phyloP scores from a whole-genome alignment of 2,888 invertebrate species.

The Thecocarcelia acutangulata region DNA sequence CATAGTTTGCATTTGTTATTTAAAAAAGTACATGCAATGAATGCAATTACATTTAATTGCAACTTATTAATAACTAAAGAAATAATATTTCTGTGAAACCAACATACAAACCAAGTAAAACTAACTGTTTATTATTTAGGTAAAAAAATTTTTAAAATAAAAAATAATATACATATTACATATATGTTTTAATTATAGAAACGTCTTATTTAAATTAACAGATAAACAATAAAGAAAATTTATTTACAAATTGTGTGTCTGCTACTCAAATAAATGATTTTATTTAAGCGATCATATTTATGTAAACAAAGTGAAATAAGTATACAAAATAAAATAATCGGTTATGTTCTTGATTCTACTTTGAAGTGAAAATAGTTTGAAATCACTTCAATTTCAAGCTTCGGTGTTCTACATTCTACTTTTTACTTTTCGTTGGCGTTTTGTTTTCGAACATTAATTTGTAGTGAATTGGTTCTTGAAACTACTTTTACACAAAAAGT shows the following conservation, averaged over 20 bases:
- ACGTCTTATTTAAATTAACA: not conserved
- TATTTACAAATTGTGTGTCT: constrained; percentile 56
- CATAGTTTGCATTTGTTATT: constrained; percentile 19
- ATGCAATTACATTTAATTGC: constrained; percentile 40
- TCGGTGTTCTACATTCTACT: no score
- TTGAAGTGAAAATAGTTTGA: no score
- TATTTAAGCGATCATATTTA: constrained; percentile 50
- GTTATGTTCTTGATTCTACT: no score
- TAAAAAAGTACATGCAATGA: constrained; percentile 2
- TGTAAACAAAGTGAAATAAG: constrained; percentile 47
- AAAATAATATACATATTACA: no score
- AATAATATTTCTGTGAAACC: constrained; percentile 38
- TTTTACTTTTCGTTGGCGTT: no score
- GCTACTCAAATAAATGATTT: constrained; percentile 43
- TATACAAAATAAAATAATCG: constrained; percentile 17
- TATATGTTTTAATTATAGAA: not conserved
- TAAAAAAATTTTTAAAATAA: not conserved
- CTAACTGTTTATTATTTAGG: constrained; percentile 10
- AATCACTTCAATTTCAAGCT: no score
- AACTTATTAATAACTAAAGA: constrained; percentile 19
- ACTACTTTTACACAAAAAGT: no score
- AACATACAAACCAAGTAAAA: constrained; percentile 12
- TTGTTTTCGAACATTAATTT: no score
- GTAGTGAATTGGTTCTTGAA: no score
- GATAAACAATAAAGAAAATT: constrained; percentile 32